Evolutionary conservation across 2,113 vertebrate genomes (phyloP).

Genomic region (Dasyornis broadbenti): DNA sequence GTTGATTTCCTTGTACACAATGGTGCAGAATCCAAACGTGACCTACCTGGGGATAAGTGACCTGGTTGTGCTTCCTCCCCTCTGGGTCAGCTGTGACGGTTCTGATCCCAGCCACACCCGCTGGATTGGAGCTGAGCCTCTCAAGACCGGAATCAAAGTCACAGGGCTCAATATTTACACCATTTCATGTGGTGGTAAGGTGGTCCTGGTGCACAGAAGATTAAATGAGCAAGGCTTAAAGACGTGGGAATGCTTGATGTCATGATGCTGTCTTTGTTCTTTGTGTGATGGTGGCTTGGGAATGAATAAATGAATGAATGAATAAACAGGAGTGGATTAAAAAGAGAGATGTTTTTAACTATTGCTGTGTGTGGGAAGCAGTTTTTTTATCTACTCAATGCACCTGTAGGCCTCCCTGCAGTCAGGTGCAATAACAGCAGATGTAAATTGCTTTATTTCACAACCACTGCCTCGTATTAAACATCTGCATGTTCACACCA

Average conservation of each 20-base stretch:
- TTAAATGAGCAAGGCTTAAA: not conserved
- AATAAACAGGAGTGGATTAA: accelerated
- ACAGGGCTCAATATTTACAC: constrained; percentile 78
- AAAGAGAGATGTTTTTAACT: not conserved
- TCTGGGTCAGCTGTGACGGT: constrained; percentile 90
- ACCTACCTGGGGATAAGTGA: constrained; percentile 24
- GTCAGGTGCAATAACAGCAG: not conserved
- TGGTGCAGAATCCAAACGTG: constrained; percentile 85
- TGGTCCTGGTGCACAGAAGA: not conserved
- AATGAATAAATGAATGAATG: not conserved
- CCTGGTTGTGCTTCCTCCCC: constrained; percentile 68
- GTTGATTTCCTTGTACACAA: constrained; percentile 85
- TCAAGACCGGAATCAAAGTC: constrained; percentile 59
- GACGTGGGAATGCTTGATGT: not conserved
- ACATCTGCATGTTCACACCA: not conserved
- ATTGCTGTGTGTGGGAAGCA: accelerated
- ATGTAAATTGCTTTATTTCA: not conserved
- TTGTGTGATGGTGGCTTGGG: not conserved
- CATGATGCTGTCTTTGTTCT: not conserved
- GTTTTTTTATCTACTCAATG: not conserved
- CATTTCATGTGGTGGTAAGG: constrained; percentile 82
- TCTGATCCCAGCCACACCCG: constrained; percentile 79
- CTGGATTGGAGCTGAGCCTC: constrained; percentile 89
- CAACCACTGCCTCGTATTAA: not conserved
- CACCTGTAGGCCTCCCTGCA: not conserved